A percentile compares a stretch with the other conserved stretches of the same genome.
Conservation (phyloP, 2,888 invertebrate species). For the Napeogenes sylphis region DNA sequence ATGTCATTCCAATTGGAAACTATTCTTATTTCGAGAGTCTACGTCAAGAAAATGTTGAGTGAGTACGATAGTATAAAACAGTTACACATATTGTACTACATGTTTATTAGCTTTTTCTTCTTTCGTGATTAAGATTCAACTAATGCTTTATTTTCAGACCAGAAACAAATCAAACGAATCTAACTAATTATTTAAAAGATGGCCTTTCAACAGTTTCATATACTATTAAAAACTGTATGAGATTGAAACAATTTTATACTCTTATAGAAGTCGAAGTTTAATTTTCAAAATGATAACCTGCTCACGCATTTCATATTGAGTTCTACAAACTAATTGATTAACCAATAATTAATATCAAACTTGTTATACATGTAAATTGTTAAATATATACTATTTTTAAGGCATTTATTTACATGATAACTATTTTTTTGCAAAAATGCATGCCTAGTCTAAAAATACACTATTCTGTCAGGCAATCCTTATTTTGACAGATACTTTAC, state of each 20-base stretch:
- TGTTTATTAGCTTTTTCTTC: no score
- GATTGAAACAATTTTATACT: constrained; percentile 37
- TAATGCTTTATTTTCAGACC: constrained; percentile 2
- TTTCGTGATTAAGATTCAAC: no score
- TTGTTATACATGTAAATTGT: not conserved
- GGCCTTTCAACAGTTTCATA: constrained; percentile 41
- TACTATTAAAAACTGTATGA: constrained; percentile 25
- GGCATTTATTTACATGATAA: no score
- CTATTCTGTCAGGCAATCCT: no score
- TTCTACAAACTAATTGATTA: not conserved
- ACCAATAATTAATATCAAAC: not conserved
- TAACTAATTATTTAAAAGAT: constrained; percentile 36
- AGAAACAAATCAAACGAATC: not conserved
- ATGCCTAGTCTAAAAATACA: no score
- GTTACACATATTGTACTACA: not conserved
- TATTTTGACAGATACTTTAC: no score
- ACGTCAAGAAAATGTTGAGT: constrained; percentile 12
- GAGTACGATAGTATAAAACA: not conserved
- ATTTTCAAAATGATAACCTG: not conserved
- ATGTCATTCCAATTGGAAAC: constrained; percentile 20
- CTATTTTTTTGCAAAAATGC: no score
- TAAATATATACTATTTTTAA: no score
- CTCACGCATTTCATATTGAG: not conserved
- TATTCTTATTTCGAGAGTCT: constrained; percentile 20
- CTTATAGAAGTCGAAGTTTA: constrained; percentile 32